Conservation (phyloP, 2,797 vertebrate species). For the Crossoptilon crossoptilon region DNA sequence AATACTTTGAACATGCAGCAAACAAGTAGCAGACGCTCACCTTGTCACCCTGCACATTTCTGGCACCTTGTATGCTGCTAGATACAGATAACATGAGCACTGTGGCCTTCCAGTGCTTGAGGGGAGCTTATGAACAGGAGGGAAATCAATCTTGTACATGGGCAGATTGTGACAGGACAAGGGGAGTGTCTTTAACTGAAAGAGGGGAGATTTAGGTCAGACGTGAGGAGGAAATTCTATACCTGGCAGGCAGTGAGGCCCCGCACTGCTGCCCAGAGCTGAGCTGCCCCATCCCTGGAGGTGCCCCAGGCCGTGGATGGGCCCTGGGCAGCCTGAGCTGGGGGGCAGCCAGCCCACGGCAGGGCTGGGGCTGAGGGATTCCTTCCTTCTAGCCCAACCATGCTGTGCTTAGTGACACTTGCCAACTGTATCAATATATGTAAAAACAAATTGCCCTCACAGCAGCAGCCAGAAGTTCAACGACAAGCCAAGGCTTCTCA, state of each 20-base stretch:
- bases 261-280: background rate
- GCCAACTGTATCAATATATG: background rate
- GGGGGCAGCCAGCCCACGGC: background rate
- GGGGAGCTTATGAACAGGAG: too few relatives aligned
- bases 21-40: background rate
- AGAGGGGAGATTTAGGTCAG: background rate
- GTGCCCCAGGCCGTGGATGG: too few relatives aligned
- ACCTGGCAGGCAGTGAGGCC: background rate
- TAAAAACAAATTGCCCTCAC: accelerated
- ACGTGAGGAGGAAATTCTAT: background rate
- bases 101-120: background rate
- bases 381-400: background rate
- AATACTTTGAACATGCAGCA: accelerated
- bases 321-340: background rate
- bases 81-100: background rate
- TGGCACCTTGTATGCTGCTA: accelerated
- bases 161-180: background rate
- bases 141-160: background rate
- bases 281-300: too few relatives aligned
- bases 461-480: background rate
- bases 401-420: background rate
- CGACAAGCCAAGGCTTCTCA: background rate
- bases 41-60: accelerated
- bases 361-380: background rate
- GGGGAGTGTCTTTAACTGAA: background rate